phyloP scores from a whole-genome alignment of 2,888 invertebrate genomes.

The Mycalesis mineus region DNA sequence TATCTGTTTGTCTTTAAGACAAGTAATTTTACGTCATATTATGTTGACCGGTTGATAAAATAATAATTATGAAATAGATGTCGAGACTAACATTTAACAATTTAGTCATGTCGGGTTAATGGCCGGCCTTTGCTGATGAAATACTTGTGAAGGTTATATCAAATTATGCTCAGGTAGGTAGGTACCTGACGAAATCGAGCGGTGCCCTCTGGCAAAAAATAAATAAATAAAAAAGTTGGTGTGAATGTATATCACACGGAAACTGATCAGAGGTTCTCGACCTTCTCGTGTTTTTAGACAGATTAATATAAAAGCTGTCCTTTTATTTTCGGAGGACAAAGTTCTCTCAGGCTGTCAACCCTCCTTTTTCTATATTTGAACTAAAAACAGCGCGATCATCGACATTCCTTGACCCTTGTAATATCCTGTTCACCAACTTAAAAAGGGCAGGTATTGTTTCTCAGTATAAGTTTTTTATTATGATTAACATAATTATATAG shows the following conservation, averaged over 20 bases:
- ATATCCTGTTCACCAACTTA: too few relatives aligned
- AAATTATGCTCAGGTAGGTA: slow-evolving; percentile 52
- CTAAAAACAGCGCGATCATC: background rate
- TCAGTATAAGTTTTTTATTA: too few relatives aligned
- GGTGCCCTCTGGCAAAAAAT: slow-evolving; percentile 46
- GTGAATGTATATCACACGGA: slow-evolving; percentile 31
- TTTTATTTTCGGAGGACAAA: slow-evolving; percentile 25
- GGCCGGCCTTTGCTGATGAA: slow-evolving; percentile 61
- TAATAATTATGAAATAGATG: slow-evolving; percentile 34
- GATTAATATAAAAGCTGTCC: slow-evolving; percentile 25
- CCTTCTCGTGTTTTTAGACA: slow-evolving; percentile 29
- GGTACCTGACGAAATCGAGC: slow-evolving; percentile 45
- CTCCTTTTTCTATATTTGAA: slow-evolving; percentile 15
- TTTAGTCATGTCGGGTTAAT: slow-evolving; percentile 48
- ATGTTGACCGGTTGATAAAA: background rate
- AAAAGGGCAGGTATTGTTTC: too few relatives aligned
- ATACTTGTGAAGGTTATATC: slow-evolving; percentile 61
- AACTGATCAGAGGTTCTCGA: slow-evolving; percentile 35
- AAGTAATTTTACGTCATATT: background rate
- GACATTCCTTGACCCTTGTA: background rate
- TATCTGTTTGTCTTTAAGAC: background rate
- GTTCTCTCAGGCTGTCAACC: slow-evolving; percentile 6
- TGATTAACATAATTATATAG: too few relatives aligned
- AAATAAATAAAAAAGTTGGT: slow-evolving; percentile 21
- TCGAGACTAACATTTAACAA: slow-evolving; percentile 37